A percentile compares a stretch with the other conserved stretches of the same genome.
phyloP scores from a whole-genome alignment of 2,888 invertebrate species.

The Leucophenga maculata region DNA sequence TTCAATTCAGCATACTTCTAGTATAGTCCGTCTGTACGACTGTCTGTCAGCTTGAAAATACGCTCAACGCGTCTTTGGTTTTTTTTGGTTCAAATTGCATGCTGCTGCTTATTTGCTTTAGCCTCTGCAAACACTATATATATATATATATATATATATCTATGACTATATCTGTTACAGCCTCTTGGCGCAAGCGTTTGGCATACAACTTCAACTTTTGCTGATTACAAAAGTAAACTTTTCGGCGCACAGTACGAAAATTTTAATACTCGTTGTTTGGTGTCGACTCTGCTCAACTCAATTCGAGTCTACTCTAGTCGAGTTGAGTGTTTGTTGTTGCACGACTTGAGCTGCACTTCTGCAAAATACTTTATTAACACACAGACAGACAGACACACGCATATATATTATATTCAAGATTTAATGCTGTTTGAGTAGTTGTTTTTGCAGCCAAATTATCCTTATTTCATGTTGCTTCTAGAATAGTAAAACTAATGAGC shows the following conservation, averaged over 20 bases:
- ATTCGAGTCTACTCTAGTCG: slow-evolving; percentile 18
- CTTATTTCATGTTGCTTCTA: not conserved
- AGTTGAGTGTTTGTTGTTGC: slow-evolving; percentile 38
- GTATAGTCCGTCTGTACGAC: not conserved
- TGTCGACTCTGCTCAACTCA: slow-evolving; percentile 20
- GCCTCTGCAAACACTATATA: slow-evolving; percentile 8
- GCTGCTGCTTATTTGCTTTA: slow-evolving; percentile 7
- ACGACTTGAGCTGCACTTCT: slow-evolving; percentile 50
- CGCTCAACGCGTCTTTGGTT: slow-evolving; percentile 1
- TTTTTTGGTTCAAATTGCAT: slow-evolving; percentile 3
- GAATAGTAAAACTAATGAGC: slow-evolving; percentile 41
- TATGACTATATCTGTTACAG: slow-evolving; percentile 12
- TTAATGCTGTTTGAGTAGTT: not conserved
- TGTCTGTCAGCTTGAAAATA: slow-evolving; percentile 32
- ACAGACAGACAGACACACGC: slow-evolving; percentile 25
- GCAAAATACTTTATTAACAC: slow-evolving; percentile 64
- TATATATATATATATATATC: slow-evolving; percentile 35
- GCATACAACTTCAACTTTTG: slow-evolving; percentile 38
- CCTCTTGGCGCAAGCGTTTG: slow-evolving; percentile 7
- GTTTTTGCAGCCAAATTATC: not conserved
- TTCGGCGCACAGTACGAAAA: slow-evolving; percentile 20
- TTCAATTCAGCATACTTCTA: not conserved
- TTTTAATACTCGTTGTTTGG: slow-evolving; percentile 11
- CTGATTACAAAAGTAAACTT: slow-evolving; percentile 62
- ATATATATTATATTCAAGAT: not conserved